Conservation (phyloP, 2,797 vertebrate genomes). For the Sebastes flavidus region DNA sequence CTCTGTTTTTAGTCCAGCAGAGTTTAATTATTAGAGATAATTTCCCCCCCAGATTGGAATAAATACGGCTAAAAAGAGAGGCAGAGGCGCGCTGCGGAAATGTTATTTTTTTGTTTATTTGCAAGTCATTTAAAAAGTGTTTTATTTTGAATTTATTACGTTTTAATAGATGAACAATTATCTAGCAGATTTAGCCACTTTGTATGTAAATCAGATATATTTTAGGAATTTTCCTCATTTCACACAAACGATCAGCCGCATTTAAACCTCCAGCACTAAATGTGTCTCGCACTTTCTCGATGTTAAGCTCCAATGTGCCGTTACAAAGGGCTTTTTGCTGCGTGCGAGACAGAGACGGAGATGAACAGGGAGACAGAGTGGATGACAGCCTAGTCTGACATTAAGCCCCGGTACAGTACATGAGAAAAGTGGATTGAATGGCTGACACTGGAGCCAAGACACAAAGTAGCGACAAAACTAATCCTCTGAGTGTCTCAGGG, state of each 20-base stretch:
- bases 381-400: conserved; percentile 73
- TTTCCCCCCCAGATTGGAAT: conserved; percentile 61
- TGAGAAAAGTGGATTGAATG: conserved; percentile 75
- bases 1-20: conserved; percentile 73
- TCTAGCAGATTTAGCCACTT: conserved; percentile 16
- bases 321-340: conserved; percentile 21
- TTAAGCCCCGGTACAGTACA: conserved; percentile 70
- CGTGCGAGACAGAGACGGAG: conserved; percentile 18
- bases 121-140: conserved; percentile 28
- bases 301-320: conserved; percentile 35
- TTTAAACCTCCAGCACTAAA: conserved; percentile 26
- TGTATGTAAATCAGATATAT: conserved; percentile 32
- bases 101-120: background rate
- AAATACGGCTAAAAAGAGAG: conserved; percentile 55
- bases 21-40: conserved; percentile 84
- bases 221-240: conserved; percentile 27
- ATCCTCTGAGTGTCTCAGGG: conserved; percentile 73
- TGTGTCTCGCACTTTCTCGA: conserved; percentile 17
- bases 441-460: conserved; percentile 71
- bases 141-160: conserved; percentile 28
- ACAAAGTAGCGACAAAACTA: conserved; percentile 78
- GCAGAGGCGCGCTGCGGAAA: background rate
- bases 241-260: conserved; percentile 15
- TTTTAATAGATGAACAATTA: conserved; percentile 41
- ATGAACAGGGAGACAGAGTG: conserved; percentile 62